Conservation (phyloP, 2,113 vertebrate species). For the Plecotus auritus region DNA sequence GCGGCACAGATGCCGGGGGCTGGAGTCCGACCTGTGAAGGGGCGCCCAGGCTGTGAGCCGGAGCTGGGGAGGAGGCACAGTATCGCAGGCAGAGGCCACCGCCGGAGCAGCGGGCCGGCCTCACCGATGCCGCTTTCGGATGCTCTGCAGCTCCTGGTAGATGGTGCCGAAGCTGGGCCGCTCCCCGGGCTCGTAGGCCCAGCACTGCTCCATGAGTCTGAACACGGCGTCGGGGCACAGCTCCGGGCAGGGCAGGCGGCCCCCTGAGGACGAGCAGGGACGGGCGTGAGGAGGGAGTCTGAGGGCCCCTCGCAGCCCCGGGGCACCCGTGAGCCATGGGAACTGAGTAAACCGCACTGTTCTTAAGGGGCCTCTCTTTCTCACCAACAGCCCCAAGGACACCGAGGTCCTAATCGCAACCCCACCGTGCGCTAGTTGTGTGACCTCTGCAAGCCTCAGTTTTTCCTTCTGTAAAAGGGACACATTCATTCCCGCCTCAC, state of each 20-base stretch:
- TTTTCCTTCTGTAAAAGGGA: background rate
- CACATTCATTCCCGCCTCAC: background rate
- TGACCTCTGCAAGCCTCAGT: background rate
- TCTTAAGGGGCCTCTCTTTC: no score
- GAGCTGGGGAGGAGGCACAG: background rate
- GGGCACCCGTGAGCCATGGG: background rate
- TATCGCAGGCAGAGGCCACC: background rate
- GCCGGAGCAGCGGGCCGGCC: background rate
- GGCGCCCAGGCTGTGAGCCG: fast-evolving
- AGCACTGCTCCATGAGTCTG: slow-evolving; percentile 91
- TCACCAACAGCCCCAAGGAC: background rate
- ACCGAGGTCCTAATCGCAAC: background rate
- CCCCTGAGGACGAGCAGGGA: slow-evolving; percentile 77
- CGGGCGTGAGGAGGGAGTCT: background rate
- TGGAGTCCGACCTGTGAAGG: background rate
- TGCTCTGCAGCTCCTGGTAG: slow-evolving; percentile 81
- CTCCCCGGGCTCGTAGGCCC: slow-evolving; percentile 88
- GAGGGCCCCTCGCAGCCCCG: background rate
- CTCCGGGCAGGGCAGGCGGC: slow-evolving; percentile 86
- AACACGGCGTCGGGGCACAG: slow-evolving; percentile 89
- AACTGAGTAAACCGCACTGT: no score
- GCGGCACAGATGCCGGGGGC: background rate
- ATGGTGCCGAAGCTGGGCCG: slow-evolving; percentile 88
- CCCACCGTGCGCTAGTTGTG: background rate
- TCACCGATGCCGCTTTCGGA: slow-evolving; percentile 82